These are phyloP conservation scores for Cinara cedri DNA, from an alignment of 2,888 invertebrate species.

Conservation along the genomic window DNA sequence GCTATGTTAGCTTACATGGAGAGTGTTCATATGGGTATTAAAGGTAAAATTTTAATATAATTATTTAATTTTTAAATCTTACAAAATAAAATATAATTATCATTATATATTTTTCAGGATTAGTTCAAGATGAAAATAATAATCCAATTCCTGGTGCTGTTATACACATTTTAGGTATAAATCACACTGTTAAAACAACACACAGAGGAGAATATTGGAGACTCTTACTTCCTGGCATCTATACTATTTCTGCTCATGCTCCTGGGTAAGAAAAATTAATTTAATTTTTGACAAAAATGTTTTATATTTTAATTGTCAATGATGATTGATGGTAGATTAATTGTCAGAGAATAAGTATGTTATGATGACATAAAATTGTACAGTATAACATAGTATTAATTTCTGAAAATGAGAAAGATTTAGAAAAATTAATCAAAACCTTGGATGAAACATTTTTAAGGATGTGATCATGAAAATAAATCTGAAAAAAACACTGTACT, in stretches of 20 bases:
- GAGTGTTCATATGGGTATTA: constrained; percentile 76
- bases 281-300: constrained; percentile 58
- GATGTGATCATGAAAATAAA: too few relatives aligned
- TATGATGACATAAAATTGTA: too few relatives aligned
- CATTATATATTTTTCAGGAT: constrained; percentile 63
- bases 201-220: constrained; percentile 93
- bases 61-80: neutral
- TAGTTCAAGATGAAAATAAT: constrained; percentile 71
- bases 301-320: neutral
- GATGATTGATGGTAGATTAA: too few relatives aligned
- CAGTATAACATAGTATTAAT: too few relatives aligned
- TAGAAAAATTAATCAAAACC: too few relatives aligned
- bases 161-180: constrained; percentile 77
- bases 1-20: constrained; percentile 85
- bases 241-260: constrained; percentile 75
- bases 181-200: constrained; percentile 81
- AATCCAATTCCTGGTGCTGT: constrained; percentile 75
- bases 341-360: too few relatives aligned
- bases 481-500: too few relatives aligned
- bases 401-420: too few relatives aligned
- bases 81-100: neutral
- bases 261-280: constrained; percentile 64
- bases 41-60: constrained; percentile 63
- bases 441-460: too few relatives aligned
- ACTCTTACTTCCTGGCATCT: constrained; percentile 84